Conservation (phyloP, 2,797 vertebrate species). For the Gymnoscopelus braueri region DNA sequence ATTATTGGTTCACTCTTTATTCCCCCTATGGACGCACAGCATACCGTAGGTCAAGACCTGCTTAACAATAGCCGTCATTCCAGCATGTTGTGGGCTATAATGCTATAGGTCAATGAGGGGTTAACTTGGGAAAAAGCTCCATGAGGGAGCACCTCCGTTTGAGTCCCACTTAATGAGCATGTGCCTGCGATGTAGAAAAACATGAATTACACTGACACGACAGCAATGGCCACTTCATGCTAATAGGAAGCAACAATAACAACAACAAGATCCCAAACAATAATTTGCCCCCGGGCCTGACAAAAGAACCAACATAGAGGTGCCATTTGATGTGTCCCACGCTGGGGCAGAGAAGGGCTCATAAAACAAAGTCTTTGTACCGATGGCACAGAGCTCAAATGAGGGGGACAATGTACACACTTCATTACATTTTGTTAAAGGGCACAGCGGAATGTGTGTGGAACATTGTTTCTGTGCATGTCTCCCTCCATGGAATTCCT, state of each 20-base stretch:
- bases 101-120: constrained; percentile 64
- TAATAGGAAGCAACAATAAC: constrained; percentile 74
- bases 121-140: constrained; percentile 63
- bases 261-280: constrained; percentile 77
- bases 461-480: constrained; percentile 86
- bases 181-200: constrained; percentile 56
- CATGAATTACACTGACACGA: constrained; percentile 74
- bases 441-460: constrained; percentile 84
- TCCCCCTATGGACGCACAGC: constrained; percentile 6
- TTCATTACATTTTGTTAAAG: constrained; percentile 92
- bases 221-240: constrained; percentile 67
- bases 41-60: not conserved
- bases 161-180: constrained; percentile 69
- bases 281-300: constrained; percentile 71
- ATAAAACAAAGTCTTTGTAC: constrained; percentile 83
- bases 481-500: constrained; percentile 84
- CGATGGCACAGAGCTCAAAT: constrained; percentile 82
- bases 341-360: constrained; percentile 79
- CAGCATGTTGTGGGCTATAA: constrained; percentile 29
- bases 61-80: constrained; percentile 38
- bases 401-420: constrained; percentile 85
- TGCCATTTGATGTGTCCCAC: constrained; percentile 85
- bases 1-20: not conserved
- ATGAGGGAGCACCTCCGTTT: constrained; percentile 44
- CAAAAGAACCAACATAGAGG: constrained; percentile 78